These are phyloP conservation scores for Zaprionus bogoriensis DNA, from an alignment of 2,888 invertebrate species.

Conservation along the genomic window DNA sequence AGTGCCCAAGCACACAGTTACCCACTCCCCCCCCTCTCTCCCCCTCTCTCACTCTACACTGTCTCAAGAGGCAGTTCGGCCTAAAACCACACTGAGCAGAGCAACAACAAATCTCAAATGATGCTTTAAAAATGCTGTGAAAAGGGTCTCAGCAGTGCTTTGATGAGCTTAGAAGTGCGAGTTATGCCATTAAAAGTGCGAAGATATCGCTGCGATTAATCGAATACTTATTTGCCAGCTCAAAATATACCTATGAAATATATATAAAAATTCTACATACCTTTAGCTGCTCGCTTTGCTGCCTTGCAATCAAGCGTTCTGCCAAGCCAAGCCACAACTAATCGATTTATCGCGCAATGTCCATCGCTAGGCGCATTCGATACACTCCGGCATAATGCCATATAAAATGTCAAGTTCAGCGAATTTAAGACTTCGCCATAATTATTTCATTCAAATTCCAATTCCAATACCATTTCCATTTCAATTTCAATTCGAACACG, in stretches of 20 bases:
- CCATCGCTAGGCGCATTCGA: too few relatives aligned
- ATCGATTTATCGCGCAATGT: constrained; percentile 37
- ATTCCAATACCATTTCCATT: constrained; percentile 64
- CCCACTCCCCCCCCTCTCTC: neutral
- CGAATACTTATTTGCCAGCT: neutral
- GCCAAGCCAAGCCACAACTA: constrained; percentile 20
- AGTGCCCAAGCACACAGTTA: constrained; percentile 27
- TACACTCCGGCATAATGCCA: constrained; percentile 26
- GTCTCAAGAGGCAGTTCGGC: constrained; percentile 38
- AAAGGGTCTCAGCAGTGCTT: constrained; percentile 33
- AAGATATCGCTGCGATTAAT: constrained; percentile 1
- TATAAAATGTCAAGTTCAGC: constrained; percentile 75
- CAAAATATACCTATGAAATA: too few relatives aligned
- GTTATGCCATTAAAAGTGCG: constrained; percentile 18
- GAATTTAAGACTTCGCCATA: constrained; percentile 59
- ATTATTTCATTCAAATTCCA: constrained; percentile 73
- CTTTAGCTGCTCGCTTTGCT: neutral
- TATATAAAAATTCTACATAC: neutral
- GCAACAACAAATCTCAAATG: constrained; percentile 9
- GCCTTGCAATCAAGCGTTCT: constrained; percentile 7
- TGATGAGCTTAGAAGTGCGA: constrained; percentile 44
- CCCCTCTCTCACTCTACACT: neutral
- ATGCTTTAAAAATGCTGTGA: constrained; percentile 16
- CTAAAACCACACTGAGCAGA: constrained; percentile 28
- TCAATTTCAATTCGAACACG: constrained; percentile 65